Evolutionary conservation across 2,797 vertebrate species (phyloP), one percentile per base, ranked within the genome.

Genomic region (Parauchenoglanis ngamensis): DNA sequence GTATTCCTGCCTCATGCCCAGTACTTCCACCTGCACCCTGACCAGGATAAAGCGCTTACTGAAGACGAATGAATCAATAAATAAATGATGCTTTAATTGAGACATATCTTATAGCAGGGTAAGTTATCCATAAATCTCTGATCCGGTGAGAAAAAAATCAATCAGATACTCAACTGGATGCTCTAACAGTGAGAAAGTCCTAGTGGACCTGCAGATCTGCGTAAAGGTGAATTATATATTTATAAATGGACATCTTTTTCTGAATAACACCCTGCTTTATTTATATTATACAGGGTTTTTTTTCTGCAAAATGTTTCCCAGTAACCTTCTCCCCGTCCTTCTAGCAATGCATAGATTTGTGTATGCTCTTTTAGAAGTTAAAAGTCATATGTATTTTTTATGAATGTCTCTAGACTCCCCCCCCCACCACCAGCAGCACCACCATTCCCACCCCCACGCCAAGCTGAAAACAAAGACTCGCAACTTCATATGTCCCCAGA

Each of bases 401-500:
- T 96, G 95, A 96, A 94, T 93, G 94, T 93, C 93, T 94, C 94
- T 92, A 93, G 94, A 95, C 95, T 93, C 94, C 94, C 93, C 94
- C 90, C 92, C 93, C 94, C 81, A 76, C n/a, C 31, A 7, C 28
- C 77, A 57, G 10, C 76, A 78, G 6, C 35, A 6, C n/a, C 81
- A 54, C 15, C 80, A 83, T 31, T 31, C 80, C 85, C 80, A 61
- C 77, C 76, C 81, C 86, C 70, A 76, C 80, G 59, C 88, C 75
- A 85, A 87, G 87, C 70, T 92, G 89, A 89, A 92, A 97, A 96
- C 97, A 97, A 96, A 97, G 95, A 96, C 96, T 96, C 96, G 96
- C 97, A 97, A 98, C 97, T 97, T 97, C 97, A 97, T 97, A 97
- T 97, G 97, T 98, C 97, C 96, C 98, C 96, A 97, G 97, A 98